phyloP scores from a whole-genome alignment of 35 echinoderm and acorn worm species.

The Lytechinus pictus region DNA sequence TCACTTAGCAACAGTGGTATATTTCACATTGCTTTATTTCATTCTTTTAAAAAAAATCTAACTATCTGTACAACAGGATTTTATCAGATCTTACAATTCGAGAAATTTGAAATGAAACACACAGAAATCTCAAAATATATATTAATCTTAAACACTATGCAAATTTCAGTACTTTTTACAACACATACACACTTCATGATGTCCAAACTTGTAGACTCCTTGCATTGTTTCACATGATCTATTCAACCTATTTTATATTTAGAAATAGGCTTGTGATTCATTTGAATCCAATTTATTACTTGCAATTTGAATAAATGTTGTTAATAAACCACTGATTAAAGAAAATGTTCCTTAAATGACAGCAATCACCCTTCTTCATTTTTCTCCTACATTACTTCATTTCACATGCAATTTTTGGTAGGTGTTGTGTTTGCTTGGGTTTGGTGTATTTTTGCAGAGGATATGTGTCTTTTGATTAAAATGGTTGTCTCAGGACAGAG shows the following conservation, averaged over 20 bases:
- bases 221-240: not conserved
- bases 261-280: not conserved
- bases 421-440: too few species aligned
- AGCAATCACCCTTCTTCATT: too few species aligned
- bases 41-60: not conserved
- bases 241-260: not conserved
- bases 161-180: slow-evolving; percentile 39
- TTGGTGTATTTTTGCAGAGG: too few species aligned
- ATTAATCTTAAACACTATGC: slow-evolving; percentile 17
- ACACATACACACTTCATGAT: not conserved
- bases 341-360: too few species aligned
- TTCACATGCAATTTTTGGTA: too few species aligned
- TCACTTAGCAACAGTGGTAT: not conserved
- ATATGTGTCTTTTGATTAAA: too few species aligned
- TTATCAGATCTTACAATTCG: not conserved
- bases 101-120: slow-evolving; percentile 31
- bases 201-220: not conserved
- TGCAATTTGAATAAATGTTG: too few species aligned
- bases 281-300: too few species aligned
- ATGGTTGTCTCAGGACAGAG: too few species aligned
- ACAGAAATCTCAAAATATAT: slow-evolving; percentile 35
- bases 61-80: not conserved
- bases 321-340: too few species aligned
- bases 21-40: not conserved
- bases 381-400: too few species aligned